Evolutionary conservation across 2,888 invertebrate genomes (phyloP).

Genomic region (Dolichomitus sp.): DNA sequence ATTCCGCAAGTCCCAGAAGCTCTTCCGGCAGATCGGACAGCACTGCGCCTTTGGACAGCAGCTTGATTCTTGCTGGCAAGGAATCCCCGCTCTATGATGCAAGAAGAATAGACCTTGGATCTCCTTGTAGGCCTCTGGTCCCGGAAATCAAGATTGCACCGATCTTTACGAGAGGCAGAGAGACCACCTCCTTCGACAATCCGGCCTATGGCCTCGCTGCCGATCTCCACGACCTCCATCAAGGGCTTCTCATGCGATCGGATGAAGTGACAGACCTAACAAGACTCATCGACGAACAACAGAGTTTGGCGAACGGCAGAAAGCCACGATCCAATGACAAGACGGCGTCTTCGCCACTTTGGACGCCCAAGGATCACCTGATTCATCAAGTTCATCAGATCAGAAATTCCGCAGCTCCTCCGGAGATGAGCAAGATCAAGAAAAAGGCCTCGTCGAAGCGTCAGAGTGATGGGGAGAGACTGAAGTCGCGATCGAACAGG

Average conservation of each 20-base stretch:
- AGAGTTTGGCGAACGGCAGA: conserved; percentile 58
- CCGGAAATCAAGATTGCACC: conserved; percentile 80
- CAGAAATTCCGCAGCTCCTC: not conserved
- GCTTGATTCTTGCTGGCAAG: conserved; percentile 77
- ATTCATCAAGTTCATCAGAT: conserved; percentile 46
- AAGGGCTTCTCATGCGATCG: conserved; percentile 79
- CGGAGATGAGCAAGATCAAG: conserved; percentile 32
- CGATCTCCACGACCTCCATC: conserved; percentile 80
- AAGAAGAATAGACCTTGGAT: conserved; percentile 81
- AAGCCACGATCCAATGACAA: conserved; percentile 49
- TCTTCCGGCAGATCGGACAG: conserved; percentile 84
- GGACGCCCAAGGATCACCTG: conserved; percentile 33
- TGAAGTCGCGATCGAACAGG: conserved; percentile 26
- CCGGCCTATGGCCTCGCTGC: conserved; percentile 81
- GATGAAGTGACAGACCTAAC: conserved; percentile 82
- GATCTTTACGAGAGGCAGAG: conserved; percentile 74
- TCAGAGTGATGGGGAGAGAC: conserved; percentile 40
- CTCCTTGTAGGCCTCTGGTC: conserved; percentile 79
- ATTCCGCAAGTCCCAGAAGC: conserved; percentile 84
- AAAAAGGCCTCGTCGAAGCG: conserved; percentile 49
- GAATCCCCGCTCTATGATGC: conserved; percentile 81
- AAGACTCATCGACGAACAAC: conserved; percentile 80
- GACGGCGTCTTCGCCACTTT: conserved; percentile 18
- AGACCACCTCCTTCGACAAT: conserved; percentile 82
- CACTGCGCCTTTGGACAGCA: conserved; percentile 81